phyloP scores from a whole-genome alignment of 2,113 vertebrate genomes.

The Mandrillus leucophaeus region DNA sequence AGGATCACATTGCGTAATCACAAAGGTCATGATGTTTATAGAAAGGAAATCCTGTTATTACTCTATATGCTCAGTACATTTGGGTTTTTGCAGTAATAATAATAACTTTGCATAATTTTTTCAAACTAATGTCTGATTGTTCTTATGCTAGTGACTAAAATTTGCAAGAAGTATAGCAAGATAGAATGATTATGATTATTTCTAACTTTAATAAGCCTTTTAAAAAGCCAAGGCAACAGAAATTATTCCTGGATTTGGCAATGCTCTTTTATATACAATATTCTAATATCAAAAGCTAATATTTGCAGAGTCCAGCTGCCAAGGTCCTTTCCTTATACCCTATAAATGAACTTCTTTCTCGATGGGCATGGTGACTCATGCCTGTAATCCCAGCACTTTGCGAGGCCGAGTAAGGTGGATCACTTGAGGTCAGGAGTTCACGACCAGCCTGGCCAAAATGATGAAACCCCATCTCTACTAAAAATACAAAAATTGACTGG shows the following conservation, averaged over 20 bases:
- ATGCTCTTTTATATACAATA: neutral
- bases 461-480: too few relatives aligned
- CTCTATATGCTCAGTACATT: neutral
- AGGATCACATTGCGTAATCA: neutral
- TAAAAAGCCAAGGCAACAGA: neutral
- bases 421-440: too few relatives aligned
- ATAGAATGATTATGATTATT: neutral
- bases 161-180: neutral
- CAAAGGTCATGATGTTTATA: neutral
- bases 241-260: neutral
- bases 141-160: neutral
- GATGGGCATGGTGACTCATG: too few relatives aligned
- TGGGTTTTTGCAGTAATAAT: neutral
- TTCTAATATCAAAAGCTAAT: neutral
- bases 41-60: neutral
- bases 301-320: neutral
- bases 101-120: neutral
- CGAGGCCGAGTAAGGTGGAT: too few relatives aligned
- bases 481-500: too few relatives aligned
- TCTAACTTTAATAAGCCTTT: neutral
- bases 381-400: too few relatives aligned
- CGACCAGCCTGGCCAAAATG: too few relatives aligned
- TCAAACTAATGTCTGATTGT: neutral
- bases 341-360: neutral
- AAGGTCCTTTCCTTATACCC: neutral